phyloP scores from a whole-genome alignment of 2,797 vertebrate species.

The Hemibagrus guttatus region DNA sequence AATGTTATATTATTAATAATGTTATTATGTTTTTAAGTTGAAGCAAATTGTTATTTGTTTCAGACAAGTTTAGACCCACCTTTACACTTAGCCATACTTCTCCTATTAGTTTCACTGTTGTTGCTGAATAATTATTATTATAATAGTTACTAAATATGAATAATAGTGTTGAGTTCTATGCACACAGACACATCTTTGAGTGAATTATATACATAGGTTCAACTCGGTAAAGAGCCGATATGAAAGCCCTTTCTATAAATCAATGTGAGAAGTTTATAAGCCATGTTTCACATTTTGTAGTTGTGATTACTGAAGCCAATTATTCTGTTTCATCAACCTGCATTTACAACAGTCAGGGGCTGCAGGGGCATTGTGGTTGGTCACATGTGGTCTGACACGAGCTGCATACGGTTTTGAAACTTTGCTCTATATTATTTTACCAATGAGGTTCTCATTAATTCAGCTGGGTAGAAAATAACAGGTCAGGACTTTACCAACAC shows the following conservation, averaged over 20 bases:
- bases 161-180: not conserved
- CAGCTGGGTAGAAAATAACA: constrained; percentile 30
- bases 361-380: constrained; percentile 8
- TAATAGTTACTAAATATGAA: not conserved
- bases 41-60: not conserved
- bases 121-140: not conserved
- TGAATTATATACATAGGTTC: not conserved
- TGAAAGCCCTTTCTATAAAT: not conserved
- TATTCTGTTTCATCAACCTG: not conserved
- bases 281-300: constrained; percentile 2
- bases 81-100: not conserved
- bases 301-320: not conserved
- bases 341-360: not conserved
- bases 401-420: not conserved
- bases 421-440: constrained; percentile 25
- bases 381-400: constrained; percentile 28
- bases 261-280: constrained; percentile 18
- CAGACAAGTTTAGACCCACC: not conserved
- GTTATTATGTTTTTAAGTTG: not conserved
- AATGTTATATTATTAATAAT: not conserved
- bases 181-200: not conserved
- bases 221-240: not conserved
- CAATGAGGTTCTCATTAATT: constrained; percentile 28
- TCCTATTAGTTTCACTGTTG: not conserved
- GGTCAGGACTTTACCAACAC: constrained; percentile 13